Base-by-base conservation (phyloP, 1,140 invertebrate genomes). In the Cataglyphis hispanica region DNA sequence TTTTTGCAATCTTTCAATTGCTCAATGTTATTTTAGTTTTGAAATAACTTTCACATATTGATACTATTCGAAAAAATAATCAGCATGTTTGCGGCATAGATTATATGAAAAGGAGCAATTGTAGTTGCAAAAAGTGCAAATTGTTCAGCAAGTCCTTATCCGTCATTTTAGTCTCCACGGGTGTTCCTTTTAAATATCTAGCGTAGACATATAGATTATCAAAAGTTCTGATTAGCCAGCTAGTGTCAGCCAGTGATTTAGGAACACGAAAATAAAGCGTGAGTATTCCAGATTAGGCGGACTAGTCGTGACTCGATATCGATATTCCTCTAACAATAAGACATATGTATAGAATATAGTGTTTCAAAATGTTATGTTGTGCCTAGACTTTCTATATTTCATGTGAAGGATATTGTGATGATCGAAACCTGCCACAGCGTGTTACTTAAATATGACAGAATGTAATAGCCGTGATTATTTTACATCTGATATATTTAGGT, bases 341-440 rank as follows among this genome's bases (percentile, higher is more conserved):
- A 50, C 19, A 50, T 6, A 1, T 58, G 31, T 6, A 3, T 58
- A 50, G 19, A 74, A 74, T 34, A 34, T 60, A 64, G n/a, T 31
- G 34, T 40, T n/a, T 34, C 7, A 74, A 77, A 77, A 77, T 50
- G 64, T 64, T 64, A 64, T 19, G 37, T 63, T 56, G 40, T 77
- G 58, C 40, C 25, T 7, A 60, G 40, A 50, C 37, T 19, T 77
- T 27, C 27, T 64, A 43, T 2, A 11, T 31, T 31, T 64, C 46
- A 60, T 19, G 37, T 22, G 75, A 77, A 77, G 60, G 60, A 40
- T 77, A 46, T 7, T 1, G 19, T 7, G 1, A 10, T 60, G 10
- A 63, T 76, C 34, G 27, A 64, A 64, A 64, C 3, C 75, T 77
- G 58, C 64, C 60, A 63, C n/a, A 13, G 58, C 5, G 10, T 19